A percentile compares a stretch with the other conserved stretches of the same genome.
phyloP scores from a whole-genome alignment of 2,797 vertebrate genomes.

The Enteromius radiatus region DNA sequence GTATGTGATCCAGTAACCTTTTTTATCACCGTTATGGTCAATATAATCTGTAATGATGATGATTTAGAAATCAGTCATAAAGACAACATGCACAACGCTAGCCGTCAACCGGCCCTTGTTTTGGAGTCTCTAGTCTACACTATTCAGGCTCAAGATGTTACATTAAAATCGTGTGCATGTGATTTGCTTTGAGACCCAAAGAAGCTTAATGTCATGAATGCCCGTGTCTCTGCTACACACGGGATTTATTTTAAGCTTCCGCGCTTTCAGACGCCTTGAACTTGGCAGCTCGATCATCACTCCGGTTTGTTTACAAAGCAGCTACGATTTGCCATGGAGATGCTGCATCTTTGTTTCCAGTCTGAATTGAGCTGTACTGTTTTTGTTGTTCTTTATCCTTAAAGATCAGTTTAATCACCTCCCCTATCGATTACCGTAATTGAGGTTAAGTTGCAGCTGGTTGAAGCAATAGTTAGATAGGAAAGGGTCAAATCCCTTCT shows the following conservation, averaged over 20 bases:
- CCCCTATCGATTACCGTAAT: constrained; percentile 41
- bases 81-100: neutral
- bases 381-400: constrained; percentile 26
- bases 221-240: constrained; percentile 25
- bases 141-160: neutral
- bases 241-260: constrained; percentile 45
- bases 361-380: neutral
- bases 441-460: constrained; percentile 43
- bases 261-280: constrained; percentile 11
- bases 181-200: constrained; percentile 36
- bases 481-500: constrained; percentile 27
- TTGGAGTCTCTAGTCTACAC: neutral
- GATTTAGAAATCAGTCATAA: neutral
- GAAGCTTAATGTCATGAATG: constrained; percentile 22
- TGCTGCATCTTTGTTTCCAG: constrained; percentile 21
- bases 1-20: neutral
- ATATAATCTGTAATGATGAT: neutral
- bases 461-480: constrained; percentile 20
- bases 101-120: neutral
- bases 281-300: constrained; percentile 26
- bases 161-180: neutral
- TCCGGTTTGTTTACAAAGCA: constrained; percentile 48
- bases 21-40: neutral
- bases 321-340: constrained; percentile 5
- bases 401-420: constrained; percentile 19